phyloP scores from a whole-genome alignment of 2,888 invertebrate species.

The Lasioglossum marginatum region DNA sequence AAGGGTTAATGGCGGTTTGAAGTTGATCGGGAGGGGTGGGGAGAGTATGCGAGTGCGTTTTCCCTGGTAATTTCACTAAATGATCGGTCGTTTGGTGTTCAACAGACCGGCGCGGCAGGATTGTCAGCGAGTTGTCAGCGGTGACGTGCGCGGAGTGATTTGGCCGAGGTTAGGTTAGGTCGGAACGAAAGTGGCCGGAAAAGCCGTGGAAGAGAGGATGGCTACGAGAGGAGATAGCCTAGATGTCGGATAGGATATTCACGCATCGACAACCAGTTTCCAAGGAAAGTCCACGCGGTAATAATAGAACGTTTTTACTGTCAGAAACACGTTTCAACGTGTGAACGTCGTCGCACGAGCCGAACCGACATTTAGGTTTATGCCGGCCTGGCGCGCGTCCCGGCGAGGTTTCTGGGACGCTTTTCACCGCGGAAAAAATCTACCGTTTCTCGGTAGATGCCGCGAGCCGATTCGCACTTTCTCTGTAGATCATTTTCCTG shows the following conservation, averaged over 20 bases:
- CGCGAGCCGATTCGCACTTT: conserved; percentile 8
- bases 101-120: neutral
- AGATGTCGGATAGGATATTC: conserved; percentile 54
- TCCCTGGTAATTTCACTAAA: neutral
- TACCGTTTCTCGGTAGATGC: neutral
- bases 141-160: neutral
- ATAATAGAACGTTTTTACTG: conserved; percentile 61
- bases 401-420: conserved; percentile 48
- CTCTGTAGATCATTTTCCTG: neutral
- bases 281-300: conserved; percentile 62
- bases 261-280: conserved; percentile 64
- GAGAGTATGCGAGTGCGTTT: neutral
- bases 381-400: neutral
- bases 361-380: neutral
- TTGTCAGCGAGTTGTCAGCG: neutral
- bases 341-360: conserved; percentile 19
- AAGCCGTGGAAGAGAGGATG: conserved; percentile 38
- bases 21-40: neutral
- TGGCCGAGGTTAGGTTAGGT: conserved; percentile 14
- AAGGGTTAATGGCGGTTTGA: neutral
- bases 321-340: conserved; percentile 16
- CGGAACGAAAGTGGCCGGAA: conserved; percentile 52
- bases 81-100: neutral
- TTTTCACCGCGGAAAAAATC: conserved; percentile 41
- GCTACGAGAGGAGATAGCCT: conserved; percentile 51